Conservation (phyloP, 2,888 invertebrate species). For the Deroplatys truncata region DNA sequence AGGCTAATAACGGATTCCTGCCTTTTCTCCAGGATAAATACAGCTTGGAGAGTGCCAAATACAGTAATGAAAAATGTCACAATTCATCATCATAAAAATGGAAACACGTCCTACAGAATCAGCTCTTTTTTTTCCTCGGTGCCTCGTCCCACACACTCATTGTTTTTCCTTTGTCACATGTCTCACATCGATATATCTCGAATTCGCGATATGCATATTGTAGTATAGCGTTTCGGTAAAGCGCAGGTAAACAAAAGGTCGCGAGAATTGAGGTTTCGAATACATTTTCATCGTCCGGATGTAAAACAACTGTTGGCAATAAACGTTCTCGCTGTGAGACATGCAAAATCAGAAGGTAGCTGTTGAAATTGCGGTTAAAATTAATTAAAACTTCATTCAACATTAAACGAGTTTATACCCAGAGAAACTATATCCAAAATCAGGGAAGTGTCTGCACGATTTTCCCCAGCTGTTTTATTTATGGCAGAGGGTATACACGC, state of each 20-base stretch:
- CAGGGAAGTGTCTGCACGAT: too few species aligned
- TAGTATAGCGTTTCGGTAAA: not conserved
- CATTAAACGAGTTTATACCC: not conserved
- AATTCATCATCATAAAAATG: not conserved
- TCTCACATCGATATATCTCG: not conserved
- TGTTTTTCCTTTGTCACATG: not conserved
- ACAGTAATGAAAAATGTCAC: not conserved
- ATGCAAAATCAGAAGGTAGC: too few species aligned
- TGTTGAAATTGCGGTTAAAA: not conserved
- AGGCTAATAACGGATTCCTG: too few species aligned
- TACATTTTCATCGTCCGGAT: not conserved
- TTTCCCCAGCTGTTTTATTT: too few species aligned
- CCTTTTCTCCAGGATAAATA: too few species aligned
- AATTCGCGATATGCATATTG: not conserved
- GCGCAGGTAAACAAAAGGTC: not conserved
- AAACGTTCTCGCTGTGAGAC: too few species aligned
- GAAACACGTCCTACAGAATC: not conserved
- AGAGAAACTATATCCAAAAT: too few species aligned
- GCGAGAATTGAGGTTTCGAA: not conserved
- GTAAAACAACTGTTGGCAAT: not conserved
- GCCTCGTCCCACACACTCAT: not conserved
- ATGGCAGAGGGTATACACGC: too few species aligned
- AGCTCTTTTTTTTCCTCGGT: too few species aligned
- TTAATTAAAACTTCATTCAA: not conserved
- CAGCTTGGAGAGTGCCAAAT: too few species aligned